Base-by-base conservation (phyloP, 2,888 invertebrate species). In the Eulithis prunata region DNA sequence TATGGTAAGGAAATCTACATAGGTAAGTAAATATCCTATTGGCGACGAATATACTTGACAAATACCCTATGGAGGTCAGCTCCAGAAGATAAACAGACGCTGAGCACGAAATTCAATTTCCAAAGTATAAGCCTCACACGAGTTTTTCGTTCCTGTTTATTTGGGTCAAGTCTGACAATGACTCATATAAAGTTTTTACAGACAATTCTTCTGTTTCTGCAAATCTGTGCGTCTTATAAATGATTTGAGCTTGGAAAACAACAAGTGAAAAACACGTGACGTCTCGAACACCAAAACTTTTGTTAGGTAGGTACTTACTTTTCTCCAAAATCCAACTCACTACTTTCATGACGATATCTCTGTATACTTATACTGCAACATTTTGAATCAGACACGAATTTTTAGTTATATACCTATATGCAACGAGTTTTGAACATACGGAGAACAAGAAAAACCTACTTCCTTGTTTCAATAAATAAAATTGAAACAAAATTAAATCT, bases 111-210 rank as follows among this genome's bases (percentile, higher is more conserved):
- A 86, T 86, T 86, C 85, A 86, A 88, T 88, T 87, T 83, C 76
- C 79, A 82, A 82, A 86, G 80, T 85, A 80, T 78, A 82, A 84
- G 78, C 78, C 78, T 65, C 73, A 71, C 76, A 76, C 77, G 77
- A 82, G 78, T 95, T 94, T 57, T 83, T 82, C 80, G 77, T 68
- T 68, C 77, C 74, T 87, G 87, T 89, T 88, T 89, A 88, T 88
- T 88, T 86, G 84, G 87, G 87, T 88, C 86, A 86, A 82, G 75
- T 74, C 74, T 77, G 77, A 80, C 79, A 80, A 78, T 77, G 78
- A 79, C 78, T 81, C 78, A 82, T 81, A 82, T 80, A 82, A 72
- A 93, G 91, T 93, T 93, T 93, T 85, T 82, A 74, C 73, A 72
- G 72, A 68, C 75, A 76, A 79, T 79, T 79, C 70, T 69, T 72